These are phyloP conservation scores for Idaea dimidiata DNA, from an alignment of 2,888 invertebrate species.

Conservation along the genomic window DNA sequence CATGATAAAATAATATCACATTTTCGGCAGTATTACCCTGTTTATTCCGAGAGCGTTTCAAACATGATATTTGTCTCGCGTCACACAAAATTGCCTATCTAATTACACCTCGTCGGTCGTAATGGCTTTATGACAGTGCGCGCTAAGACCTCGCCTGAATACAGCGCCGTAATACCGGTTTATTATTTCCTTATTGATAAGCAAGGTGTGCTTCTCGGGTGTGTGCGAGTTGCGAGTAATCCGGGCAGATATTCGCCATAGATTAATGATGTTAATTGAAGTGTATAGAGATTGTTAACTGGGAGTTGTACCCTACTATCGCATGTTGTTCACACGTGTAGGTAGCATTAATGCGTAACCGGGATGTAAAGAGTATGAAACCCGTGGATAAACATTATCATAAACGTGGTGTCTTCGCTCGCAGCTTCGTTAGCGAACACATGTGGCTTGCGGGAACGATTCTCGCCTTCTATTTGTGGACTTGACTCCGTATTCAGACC, in stretches of 20 bases:
- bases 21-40: constrained; percentile 24
- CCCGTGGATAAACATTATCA: constrained; percentile 40
- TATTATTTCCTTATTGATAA: constrained; percentile 14
- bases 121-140: constrained; percentile 15
- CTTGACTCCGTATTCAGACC: constrained; percentile 43
- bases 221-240: neutral
- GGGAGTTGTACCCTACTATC: constrained; percentile 17
- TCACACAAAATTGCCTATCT: constrained; percentile 16
- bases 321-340: constrained; percentile 23
- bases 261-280: constrained; percentile 6
- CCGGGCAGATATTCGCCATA: constrained; percentile 7
- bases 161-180: constrained; percentile 7
- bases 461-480: constrained; percentile 43
- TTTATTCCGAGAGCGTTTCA: constrained; percentile 19
- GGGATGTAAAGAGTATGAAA: constrained; percentile 38
- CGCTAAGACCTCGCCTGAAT: constrained; percentile 7
- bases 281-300: constrained; percentile 6
- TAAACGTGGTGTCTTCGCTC: constrained; percentile 49
- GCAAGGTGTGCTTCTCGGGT: neutral
- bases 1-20: constrained; percentile 31
- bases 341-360: constrained; percentile 26
- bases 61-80: constrained; percentile 23
- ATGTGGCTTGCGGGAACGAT: constrained; percentile 46
- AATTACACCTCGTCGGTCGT: constrained; percentile 17
- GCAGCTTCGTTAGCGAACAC: constrained; percentile 41